Conservation (phyloP, 1,140 invertebrate species). For the Drosophila pruinosa region DNA sequence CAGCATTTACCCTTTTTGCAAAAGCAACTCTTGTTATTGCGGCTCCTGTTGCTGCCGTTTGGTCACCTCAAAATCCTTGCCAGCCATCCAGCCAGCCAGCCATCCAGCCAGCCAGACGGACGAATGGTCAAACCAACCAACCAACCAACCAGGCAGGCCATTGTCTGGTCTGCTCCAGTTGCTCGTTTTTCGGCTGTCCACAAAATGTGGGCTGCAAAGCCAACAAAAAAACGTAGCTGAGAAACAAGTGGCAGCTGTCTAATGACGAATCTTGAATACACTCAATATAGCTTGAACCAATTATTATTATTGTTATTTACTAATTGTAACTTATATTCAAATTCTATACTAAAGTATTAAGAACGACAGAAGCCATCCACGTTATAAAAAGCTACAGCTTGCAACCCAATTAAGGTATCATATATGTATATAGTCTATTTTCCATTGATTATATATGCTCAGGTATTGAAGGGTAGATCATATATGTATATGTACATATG, state of each 20-base stretch:
- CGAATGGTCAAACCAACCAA: background rate
- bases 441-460: too few species aligned
- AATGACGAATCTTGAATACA: conserved; percentile 5
- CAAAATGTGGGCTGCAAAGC: conserved; percentile 50
- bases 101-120: conserved; percentile 11
- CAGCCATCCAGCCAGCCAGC: conserved; percentile 12
- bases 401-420: too few species aligned
- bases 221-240: background rate
- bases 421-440: too few species aligned
- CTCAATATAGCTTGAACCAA: too few species aligned
- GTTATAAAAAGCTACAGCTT: too few species aligned
- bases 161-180: conserved; percentile 28
- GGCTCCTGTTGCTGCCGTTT: conserved; percentile 64
- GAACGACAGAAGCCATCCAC: too few species aligned
- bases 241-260: background rate
- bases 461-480: too few species aligned
- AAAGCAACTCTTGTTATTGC: conserved; percentile 41
- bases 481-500: too few species aligned
- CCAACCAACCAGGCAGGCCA: conserved; percentile 28
- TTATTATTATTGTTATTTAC: too few species aligned
- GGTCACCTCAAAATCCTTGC: conserved; percentile 63
- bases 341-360: too few species aligned
- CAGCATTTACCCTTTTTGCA: background rate
- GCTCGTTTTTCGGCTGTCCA: conserved; percentile 46
- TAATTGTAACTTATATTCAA: too few species aligned